Conservation (phyloP, 2,888 invertebrate genomes). For the Unio delphinus region DNA sequence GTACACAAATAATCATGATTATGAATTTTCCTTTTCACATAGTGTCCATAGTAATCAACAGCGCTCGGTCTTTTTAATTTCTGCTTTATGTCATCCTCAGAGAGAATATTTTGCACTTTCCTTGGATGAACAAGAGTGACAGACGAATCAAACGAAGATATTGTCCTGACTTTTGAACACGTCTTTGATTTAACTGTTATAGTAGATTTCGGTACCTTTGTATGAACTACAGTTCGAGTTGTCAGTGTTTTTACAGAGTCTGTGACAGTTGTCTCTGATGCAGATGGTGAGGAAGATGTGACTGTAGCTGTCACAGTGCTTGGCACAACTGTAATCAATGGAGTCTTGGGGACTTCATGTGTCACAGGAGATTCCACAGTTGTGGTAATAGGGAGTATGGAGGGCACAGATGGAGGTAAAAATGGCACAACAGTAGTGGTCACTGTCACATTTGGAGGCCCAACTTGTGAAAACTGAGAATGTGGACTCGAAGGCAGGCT, state of each 20-base stretch:
- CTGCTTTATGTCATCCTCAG: slow-evolving; percentile 56
- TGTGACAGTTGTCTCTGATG: slow-evolving; percentile 12
- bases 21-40: slow-evolving; percentile 49
- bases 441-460: too few relatives aligned
- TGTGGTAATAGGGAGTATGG: slow-evolving; percentile 4
- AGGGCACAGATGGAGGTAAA: slow-evolving; percentile 4
- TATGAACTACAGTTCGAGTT: slow-evolving; percentile 2
- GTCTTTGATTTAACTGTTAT: slow-evolving; percentile 3
- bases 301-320: slow-evolving; percentile 18
- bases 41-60: slow-evolving; percentile 51
- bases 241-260: not conserved
- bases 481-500: slow-evolving; percentile 14
- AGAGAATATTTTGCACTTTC: slow-evolving; percentile 51
- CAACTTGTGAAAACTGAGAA: too few relatives aligned
- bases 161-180: slow-evolving; percentile 13
- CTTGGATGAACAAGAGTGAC: slow-evolving; percentile 48
- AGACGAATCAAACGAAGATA: slow-evolving; percentile 31
- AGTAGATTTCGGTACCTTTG: slow-evolving; percentile 5
- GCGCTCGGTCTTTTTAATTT: slow-evolving; percentile 62
- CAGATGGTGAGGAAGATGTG: slow-evolving; percentile 17
- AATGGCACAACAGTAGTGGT: slow-evolving; percentile 1
- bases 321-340: slow-evolving; percentile 6
- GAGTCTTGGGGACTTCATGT: slow-evolving; percentile 9
- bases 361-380: slow-evolving; percentile 11
- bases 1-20: slow-evolving; percentile 52